phyloP scores from a whole-genome alignment of 2,113 vertebrate genomes.

The Protobothrops flavoviridis region DNA sequence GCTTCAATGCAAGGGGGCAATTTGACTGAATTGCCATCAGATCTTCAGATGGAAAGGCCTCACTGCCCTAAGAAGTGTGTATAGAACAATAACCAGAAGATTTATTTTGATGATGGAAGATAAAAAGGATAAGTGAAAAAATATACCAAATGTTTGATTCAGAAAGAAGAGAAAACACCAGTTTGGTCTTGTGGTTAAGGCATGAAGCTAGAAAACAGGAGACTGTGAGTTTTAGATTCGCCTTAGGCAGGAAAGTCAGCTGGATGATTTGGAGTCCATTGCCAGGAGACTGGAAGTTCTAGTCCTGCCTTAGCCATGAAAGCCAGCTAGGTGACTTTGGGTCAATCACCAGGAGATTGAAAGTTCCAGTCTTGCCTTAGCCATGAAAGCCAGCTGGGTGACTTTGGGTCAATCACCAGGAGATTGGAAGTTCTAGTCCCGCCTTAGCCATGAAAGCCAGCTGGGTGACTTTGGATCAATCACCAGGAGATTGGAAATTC shows the following conservation, averaged over 20 bases:
- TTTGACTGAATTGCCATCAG: neutral
- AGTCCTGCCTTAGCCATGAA: rapidly evolving
- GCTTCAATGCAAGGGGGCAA: neutral
- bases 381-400: no score
- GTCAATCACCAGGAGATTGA: no score
- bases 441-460: no score
- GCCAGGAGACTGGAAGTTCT: neutral
- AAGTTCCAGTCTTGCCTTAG: no score
- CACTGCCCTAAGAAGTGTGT: neutral
- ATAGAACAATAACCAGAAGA: neutral
- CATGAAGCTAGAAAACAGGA: neutral
- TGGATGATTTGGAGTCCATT: neutral
- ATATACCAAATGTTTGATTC: neutral
- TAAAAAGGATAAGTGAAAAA: neutral
- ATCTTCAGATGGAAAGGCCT: neutral
- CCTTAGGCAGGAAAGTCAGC: neutral
- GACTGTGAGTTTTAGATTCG: neutral
- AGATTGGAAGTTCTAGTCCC: no score
- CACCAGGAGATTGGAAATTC: no score
- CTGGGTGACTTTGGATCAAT: no score
- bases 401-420: no score
- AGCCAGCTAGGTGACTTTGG: neutral
- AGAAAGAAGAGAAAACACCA: neutral
- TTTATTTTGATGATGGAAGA: neutral
- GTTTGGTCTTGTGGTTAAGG: neutral